Conservation (phyloP, 2,888 invertebrate species). For the Himalopsyche japonica region DNA sequence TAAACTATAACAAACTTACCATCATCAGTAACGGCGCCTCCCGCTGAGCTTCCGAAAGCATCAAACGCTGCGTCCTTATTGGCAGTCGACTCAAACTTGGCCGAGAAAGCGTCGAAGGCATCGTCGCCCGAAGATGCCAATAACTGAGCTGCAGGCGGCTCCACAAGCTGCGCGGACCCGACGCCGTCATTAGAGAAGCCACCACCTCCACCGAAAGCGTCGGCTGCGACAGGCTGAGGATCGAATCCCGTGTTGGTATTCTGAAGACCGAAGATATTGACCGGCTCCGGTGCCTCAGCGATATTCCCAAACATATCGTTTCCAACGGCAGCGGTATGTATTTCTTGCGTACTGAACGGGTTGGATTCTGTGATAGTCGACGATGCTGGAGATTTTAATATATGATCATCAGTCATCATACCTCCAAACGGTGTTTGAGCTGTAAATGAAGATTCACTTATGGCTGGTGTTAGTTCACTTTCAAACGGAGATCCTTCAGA, state of each 20-base stretch:
- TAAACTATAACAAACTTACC: conserved; percentile 8
- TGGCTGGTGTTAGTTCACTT: conserved; percentile 1
- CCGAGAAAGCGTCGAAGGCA: conserved; percentile 86
- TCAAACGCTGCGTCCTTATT: conserved; percentile 56
- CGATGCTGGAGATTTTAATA: not conserved
- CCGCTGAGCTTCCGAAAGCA: conserved; percentile 52
- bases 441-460: not conserved
- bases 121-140: conserved; percentile 47
- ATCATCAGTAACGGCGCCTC: conserved; percentile 41
- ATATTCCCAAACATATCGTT: conserved; percentile 10
- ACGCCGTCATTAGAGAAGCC: not conserved
- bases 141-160: not conserved
- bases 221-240: not conserved
- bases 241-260: not conserved
- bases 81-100: conserved; percentile 80
- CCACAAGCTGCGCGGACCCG: not conserved
- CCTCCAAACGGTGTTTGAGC: conserved; percentile 1
- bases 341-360: conserved; percentile 28
- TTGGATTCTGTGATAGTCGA: conserved; percentile 26
- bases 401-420: not conserved
- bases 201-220: not conserved
- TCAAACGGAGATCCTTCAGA: conserved; percentile 6
- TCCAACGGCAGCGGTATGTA: not conserved
- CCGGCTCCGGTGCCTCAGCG: not conserved
- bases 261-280: conserved; percentile 21